phyloP scores from a whole-genome alignment of 2,113 vertebrate species.

The Halcyon malimbica region DNA sequence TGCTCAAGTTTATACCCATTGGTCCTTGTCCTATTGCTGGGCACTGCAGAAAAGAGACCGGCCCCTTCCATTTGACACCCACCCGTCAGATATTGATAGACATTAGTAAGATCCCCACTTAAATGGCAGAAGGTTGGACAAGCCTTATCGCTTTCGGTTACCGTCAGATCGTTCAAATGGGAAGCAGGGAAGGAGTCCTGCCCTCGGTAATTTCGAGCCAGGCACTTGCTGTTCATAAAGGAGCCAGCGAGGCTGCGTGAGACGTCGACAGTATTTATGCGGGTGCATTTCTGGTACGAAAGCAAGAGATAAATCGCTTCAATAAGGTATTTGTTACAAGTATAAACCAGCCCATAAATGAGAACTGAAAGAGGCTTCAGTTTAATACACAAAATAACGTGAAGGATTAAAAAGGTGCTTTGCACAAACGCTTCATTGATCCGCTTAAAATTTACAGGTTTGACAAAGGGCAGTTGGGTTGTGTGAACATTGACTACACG shows the following conservation, averaged over 20 bases:
- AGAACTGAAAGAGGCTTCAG: neutral
- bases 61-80: too few relatives aligned
- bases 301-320: neutral
- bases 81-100: too few relatives aligned
- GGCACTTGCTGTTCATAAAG: neutral
- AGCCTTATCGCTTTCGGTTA: neutral
- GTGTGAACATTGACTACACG: neutral
- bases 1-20: too few relatives aligned
- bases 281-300: neutral
- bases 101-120: too few relatives aligned
- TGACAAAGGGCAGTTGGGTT: neutral
- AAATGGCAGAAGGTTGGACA: neutral
- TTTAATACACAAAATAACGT: neutral
- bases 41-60: too few relatives aligned
- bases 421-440: neutral
- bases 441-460: neutral
- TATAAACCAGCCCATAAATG: neutral
- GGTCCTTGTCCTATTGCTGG: too few relatives aligned
- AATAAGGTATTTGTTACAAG: neutral
- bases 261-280: neutral
- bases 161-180: neutral
- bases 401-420: neutral
- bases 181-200: neutral
- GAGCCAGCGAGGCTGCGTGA: neutral
- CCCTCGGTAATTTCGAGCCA: fast-evolving